Conservation (phyloP, 2,797 vertebrate genomes). For the Schizothorax lantsangensis region DNA sequence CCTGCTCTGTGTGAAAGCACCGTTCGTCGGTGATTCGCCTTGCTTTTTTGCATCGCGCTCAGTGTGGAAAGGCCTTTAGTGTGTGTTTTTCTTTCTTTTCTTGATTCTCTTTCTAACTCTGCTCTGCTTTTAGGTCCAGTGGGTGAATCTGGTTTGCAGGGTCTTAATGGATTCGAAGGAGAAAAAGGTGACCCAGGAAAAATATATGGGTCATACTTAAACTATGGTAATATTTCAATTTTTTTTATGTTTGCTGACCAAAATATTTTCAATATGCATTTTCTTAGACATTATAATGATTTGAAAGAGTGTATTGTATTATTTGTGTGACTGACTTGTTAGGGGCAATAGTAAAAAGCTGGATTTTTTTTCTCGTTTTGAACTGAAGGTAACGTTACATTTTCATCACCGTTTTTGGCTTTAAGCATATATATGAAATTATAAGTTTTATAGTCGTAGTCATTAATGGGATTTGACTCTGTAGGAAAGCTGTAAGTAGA, state of each 20-base stretch:
- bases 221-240: neutral
- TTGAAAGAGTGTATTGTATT: neutral
- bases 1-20: no score
- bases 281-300: neutral
- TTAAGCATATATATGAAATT: neutral
- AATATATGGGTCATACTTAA: neutral
- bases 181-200: conserved; percentile 69
- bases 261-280: neutral
- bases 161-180: conserved; percentile 66
- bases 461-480: neutral
- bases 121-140: conserved; percentile 19
- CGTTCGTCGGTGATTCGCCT: no score
- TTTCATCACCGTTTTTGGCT: neutral
- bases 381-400: neutral
- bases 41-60: no score
- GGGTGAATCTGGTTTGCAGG: conserved; percentile 68
- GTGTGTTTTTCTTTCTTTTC: neutral
- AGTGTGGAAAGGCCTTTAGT: neutral
- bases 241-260: neutral
- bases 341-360: no score
- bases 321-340: neutral
- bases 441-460: neutral
- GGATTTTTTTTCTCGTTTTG: neutral
- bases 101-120: neutral
- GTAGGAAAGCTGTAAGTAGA: neutral